Evolutionary conservation across 2,888 invertebrate genomes (phyloP), one percentile per base, ranked within the genome.

Genomic region (Phrixothrix hirtus): DNA sequence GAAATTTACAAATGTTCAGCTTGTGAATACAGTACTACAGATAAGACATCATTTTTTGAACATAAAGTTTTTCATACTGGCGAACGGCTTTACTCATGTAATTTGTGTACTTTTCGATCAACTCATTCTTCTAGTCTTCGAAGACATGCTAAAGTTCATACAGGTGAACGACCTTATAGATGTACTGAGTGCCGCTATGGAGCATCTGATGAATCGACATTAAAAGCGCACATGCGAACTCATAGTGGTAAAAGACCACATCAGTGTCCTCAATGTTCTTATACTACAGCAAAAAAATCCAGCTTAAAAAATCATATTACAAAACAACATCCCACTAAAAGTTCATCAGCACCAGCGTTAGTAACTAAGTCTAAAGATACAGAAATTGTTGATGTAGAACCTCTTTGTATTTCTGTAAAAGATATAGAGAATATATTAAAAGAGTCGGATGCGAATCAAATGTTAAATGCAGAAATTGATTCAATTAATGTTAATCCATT

Each of bases 141-240:
- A 6, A 16, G 41, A 15, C 48, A 48, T 11, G 35, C 27, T 17
- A 48, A 48, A 9, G 27, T 48, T n/a, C 48, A 48, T 13, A 32
- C 21, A 9, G 31, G 32, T 4, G 35, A 29, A n/a, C 7, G 21
- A 7, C 29, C 21, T 1, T 41, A 6, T 11, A 39, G 37, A 17
- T 48, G 48, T 26, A 15, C 34, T 11, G 34, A 34, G n/a, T 48
- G 48, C 13, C 21, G 27, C 3, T 16, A 29, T 7, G 34, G 35
- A n/a, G 29, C 32, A 6, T 13, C 31, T 6, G 26, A 48, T 29
- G 14, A 35, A 17, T 9, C 11, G 4, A 5, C 35, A 1, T 29
- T 43, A 16, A 26, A 32, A 7, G 11, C 25, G 2, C 43, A 43
- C 14, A 43, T 43, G 32, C 7, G 17, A 10, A 34, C 13, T 4